Evolutionary conservation across 2,797 vertebrate genomes (phyloP).

Genomic region (Rhabdomys pumilio): DNA sequence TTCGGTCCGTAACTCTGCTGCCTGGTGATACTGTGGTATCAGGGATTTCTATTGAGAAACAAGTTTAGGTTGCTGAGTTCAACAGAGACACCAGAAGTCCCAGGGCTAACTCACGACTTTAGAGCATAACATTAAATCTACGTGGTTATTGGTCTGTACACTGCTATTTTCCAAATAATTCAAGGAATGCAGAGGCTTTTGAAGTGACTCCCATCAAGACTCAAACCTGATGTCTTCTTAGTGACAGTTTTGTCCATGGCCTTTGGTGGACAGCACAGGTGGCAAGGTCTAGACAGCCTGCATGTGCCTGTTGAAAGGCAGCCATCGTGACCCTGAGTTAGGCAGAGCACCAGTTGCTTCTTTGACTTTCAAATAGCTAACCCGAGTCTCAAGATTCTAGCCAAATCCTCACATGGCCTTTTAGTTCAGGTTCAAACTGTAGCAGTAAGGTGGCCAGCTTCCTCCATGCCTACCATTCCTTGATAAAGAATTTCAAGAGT

Average conservation of each 20-base stretch:
- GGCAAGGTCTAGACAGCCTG: neutral
- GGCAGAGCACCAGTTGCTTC: neutral
- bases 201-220: neutral
- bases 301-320: neutral
- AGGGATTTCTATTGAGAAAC: neutral
- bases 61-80: neutral
- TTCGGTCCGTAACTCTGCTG: neutral
- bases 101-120: neutral
- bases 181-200: neutral
- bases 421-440: neutral
- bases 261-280: neutral
- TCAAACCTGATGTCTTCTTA: neutral
- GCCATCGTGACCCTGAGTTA: neutral
- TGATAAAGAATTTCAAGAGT: conserved; percentile 36
- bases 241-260: neutral
- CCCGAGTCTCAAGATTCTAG: neutral
- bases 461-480: neutral
- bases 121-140: neutral
- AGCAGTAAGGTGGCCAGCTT: neutral
- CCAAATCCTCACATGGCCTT: neutral
- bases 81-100: neutral
- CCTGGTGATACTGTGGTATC: neutral
- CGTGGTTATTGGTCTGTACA: neutral
- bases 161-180: conserved; percentile 38
- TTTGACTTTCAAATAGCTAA: conserved; percentile 30